Evolutionary conservation across 2,888 invertebrate genomes (phyloP).

Genomic region (Eubasilissa splendida): DNA sequence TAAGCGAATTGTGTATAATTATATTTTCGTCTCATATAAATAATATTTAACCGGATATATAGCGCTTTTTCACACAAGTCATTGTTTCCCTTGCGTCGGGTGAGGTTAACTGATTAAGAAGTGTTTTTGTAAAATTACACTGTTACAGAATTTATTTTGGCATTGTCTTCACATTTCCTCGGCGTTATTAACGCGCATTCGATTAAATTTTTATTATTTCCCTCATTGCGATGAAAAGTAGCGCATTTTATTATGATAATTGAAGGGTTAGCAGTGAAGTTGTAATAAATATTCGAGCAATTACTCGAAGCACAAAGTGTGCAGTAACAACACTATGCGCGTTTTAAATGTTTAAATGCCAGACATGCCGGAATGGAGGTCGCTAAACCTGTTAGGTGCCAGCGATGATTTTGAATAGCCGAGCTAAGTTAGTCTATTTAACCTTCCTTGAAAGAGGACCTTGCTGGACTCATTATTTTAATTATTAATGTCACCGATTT

Average conservation of each 20-base stretch:
- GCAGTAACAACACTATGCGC: slow-evolving; percentile 25
- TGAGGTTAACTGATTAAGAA: not conserved
- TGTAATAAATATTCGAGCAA: slow-evolving; percentile 36
- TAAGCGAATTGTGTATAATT: no score
- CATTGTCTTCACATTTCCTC: slow-evolving; percentile 11
- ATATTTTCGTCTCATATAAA: not conserved
- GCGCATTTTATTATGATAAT: slow-evolving; percentile 32
- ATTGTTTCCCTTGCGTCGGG: slow-evolving; percentile 4
- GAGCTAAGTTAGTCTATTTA: not conserved
- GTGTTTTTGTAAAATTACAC: slow-evolving; percentile 15
- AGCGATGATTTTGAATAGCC: no score
- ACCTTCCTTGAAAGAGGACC: not conserved
- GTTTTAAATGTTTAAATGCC: slow-evolving; percentile 36
- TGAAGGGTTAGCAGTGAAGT: slow-evolving; percentile 27
- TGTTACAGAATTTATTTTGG: slow-evolving; percentile 24
- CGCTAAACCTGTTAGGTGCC: not conserved
- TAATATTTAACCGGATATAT: slow-evolving; percentile 1
- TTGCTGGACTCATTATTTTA: not conserved
- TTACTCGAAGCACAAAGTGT: slow-evolving; percentile 26
- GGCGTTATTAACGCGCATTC: slow-evolving; percentile 19
- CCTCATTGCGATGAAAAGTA: not conserved
- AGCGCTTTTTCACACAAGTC: not conserved
- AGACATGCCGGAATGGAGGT: slow-evolving; percentile 2
- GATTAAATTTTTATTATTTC: slow-evolving; percentile 25
- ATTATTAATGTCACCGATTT: no score